These are phyloP conservation scores for Drosophila orena DNA, from an alignment of 1,140 invertebrate genomes.

Conservation along the genomic window DNA sequence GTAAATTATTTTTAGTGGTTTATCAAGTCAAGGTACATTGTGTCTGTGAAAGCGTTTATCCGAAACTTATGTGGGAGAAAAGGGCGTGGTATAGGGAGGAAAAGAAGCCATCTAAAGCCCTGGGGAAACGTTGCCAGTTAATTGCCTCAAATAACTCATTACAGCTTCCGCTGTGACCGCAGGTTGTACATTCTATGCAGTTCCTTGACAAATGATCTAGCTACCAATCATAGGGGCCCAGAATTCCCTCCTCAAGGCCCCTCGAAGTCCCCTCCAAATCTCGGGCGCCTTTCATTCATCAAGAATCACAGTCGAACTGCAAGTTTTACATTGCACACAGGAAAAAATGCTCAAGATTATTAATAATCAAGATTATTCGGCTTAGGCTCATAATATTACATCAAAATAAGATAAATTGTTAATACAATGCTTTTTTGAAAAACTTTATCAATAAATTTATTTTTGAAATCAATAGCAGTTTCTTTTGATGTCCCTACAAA, in stretches of 20 bases:
- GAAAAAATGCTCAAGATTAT: background rate
- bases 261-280: constrained; percentile 9
- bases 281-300: constrained; percentile 63
- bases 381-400: no score
- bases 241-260: background rate
- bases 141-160: constrained; percentile 80
- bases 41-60: constrained; percentile 46
- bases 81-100: constrained; percentile 9
- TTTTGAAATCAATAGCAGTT: no score
- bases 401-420: no score
- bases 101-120: constrained; percentile 9
- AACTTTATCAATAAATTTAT: no score
- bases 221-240: constrained; percentile 51
- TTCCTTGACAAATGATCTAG: constrained; percentile 78
- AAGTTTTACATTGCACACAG: constrained; percentile 1
- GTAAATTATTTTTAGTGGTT: constrained; percentile 83
- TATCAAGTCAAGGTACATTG: constrained; percentile 70
- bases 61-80: constrained; percentile 40
- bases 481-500: background rate
- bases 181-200: constrained; percentile 65
- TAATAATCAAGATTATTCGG: no score
- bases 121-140: constrained; percentile 43
- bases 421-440: no score
- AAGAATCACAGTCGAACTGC: constrained; percentile 22
- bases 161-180: constrained; percentile 75